phyloP scores from a whole-genome alignment of 1,140 invertebrate genomes.

The Ditylenchus dipsaci region DNA sequence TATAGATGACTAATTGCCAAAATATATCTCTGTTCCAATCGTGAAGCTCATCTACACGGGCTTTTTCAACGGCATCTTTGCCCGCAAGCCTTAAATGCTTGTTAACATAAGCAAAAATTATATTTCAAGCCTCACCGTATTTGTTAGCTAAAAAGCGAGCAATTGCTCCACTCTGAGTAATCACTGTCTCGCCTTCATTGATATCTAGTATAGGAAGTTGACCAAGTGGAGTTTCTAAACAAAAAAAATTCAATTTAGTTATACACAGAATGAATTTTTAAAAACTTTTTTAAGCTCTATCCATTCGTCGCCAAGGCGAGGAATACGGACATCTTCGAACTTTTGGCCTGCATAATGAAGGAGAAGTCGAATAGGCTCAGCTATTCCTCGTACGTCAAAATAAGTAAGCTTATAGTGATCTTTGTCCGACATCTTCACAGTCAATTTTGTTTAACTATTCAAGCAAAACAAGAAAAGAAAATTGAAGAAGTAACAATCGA shows the following conservation, averaged over 20 bases:
- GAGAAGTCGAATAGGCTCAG: constrained; percentile 27
- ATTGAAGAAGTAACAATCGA: no score
- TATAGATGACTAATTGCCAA: background rate
- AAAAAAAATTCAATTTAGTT: no score
- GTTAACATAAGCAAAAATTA: no score
- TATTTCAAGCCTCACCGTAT: constrained; percentile 3
- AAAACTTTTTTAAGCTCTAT: no score
- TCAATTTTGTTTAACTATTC: no score
- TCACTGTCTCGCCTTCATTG: background rate
- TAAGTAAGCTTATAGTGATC: constrained; percentile 24
- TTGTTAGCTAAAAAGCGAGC: constrained; percentile 3
- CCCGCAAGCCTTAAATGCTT: background rate
- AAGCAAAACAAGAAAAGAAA: no score
- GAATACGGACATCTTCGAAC: constrained; percentile 33
- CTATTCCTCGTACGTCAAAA: constrained; percentile 23
- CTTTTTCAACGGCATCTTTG: background rate
- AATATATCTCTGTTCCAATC: background rate
- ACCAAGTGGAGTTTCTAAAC: background rate
- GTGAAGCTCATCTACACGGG: background rate
- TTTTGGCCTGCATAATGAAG: constrained; percentile 28
- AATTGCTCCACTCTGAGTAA: background rate
- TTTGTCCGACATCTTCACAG: no score
- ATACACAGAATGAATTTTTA: no score
- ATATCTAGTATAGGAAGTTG: background rate
- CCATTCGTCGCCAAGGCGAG: no score